A percentile compares a stretch with the other conserved stretches of the same genome.
Evolutionary conservation across 2,888 invertebrate genomes (phyloP).

Genomic region (Parnassius glacialis): DNA sequence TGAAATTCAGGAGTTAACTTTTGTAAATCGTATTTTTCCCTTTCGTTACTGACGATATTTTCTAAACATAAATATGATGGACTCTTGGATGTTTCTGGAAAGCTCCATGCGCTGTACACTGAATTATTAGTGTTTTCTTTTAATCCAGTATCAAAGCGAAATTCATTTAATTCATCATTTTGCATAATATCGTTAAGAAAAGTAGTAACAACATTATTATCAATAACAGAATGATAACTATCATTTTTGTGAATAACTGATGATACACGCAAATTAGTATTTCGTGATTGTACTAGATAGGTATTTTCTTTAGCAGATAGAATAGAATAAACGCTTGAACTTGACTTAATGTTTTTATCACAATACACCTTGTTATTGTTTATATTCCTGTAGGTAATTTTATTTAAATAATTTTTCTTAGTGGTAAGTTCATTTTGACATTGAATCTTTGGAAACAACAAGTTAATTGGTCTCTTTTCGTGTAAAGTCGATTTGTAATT

Average conservation of each 20-base stretch:
- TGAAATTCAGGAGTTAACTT: neutral
- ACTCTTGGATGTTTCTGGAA: constrained; percentile 6
- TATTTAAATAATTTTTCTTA: neutral
- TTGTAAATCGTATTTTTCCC: neutral
- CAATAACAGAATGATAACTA: neutral
- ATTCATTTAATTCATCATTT: constrained; percentile 3
- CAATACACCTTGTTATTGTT: neutral
- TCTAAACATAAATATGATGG: constrained; percentile 3
- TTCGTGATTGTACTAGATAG: constrained; percentile 2
- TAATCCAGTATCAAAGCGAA: neutral
- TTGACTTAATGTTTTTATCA: neutral
- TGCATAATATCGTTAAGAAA: constrained; percentile 21
- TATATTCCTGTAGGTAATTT: neutral
- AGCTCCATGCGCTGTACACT: constrained; percentile 7
- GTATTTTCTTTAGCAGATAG: neutral
- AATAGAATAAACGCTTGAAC: neutral
- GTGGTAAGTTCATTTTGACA: neutral
- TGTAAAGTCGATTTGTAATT: neutral
- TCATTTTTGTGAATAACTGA: neutral
- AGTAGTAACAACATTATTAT: constrained; percentile 9
- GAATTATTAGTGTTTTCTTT: constrained; percentile 5
- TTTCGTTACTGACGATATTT: neutral
- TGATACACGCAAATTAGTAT: neutral
- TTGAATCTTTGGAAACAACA: constrained; percentile 5
- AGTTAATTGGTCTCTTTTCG: neutral